Evolutionary conservation across 2,113 vertebrate genomes (phyloP).

Genomic region (Grammatotria lemairii): DNA sequence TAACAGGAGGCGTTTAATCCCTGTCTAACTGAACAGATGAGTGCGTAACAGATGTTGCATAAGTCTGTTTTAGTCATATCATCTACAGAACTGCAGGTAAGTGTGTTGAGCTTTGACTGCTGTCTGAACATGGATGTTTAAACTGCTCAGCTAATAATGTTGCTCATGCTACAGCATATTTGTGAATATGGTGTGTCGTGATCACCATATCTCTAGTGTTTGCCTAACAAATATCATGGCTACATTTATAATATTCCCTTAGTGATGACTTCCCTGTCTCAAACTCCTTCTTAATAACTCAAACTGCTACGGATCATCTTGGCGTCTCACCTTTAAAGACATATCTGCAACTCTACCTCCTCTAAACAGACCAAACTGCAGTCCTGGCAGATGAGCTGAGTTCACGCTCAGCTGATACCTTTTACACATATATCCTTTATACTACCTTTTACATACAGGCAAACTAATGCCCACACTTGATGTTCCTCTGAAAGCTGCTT

Average conservation of each 20-base stretch:
- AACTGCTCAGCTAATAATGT: not conserved
- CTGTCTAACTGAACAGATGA: not conserved
- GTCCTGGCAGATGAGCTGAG: not conserved
- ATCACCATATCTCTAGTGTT: not conserved
- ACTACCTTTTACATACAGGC: not conserved
- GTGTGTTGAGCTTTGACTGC: not conserved
- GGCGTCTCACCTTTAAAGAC: not conserved
- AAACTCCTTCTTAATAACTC: not conserved
- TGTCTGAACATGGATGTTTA: not conserved
- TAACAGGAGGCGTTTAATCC: not conserved
- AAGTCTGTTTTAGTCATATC: not conserved
- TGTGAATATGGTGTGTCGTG: not conserved
- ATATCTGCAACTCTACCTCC: not conserved
- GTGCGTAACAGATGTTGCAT: not conserved
- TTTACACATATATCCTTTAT: not conserved
- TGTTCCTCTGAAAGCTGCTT: not conserved
- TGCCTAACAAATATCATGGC: not conserved
- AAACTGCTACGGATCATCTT: not conserved
- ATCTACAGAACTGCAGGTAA: not conserved
- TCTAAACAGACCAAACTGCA: not conserved
- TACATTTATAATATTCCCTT: not conserved
- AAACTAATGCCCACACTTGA: not conserved
- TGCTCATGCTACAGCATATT: not conserved
- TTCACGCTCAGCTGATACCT: not conserved
- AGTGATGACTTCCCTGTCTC: not conserved